Percentiles rank a stretch among this genome's conserved stretches.
Evolutionary conservation across 64 coral and sea anemone genomes (phyloP).

Genomic region (Exaiptasia diaphana): DNA sequence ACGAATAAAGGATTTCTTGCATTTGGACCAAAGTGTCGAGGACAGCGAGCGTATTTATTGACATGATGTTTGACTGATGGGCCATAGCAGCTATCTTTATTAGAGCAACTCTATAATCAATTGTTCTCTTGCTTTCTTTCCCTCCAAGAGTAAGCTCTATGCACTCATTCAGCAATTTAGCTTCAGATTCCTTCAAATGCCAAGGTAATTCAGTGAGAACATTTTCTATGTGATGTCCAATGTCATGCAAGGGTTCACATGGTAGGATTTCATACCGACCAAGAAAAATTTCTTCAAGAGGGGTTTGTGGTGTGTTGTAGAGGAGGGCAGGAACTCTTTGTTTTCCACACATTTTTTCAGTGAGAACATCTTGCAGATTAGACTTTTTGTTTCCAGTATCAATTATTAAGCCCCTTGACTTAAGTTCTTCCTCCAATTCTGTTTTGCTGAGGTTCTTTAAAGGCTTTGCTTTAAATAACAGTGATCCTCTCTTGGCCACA

Average conservation of each 20-base stretch:
- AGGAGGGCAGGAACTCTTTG: slow-evolving; percentile 12
- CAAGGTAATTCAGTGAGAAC: slow-evolving; percentile 11
- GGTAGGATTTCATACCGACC: not conserved
- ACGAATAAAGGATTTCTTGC: slow-evolving; percentile 12
- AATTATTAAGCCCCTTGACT: not conserved
- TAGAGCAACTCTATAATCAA: slow-evolving; percentile 2
- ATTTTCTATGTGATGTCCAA: slow-evolving; percentile 26
- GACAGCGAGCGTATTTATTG: not conserved
- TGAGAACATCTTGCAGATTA: not conserved
- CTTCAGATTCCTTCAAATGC: not conserved
- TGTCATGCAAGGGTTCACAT: slow-evolving; percentile 34
- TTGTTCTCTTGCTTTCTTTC: slow-evolving; percentile 47
- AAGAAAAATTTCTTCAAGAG: not conserved
- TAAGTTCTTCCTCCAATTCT: slow-evolving; percentile 9
- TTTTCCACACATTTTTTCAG: not conserved
- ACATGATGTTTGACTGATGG: not conserved
- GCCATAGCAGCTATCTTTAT: slow-evolving; percentile 10
- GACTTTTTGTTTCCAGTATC: not conserved
- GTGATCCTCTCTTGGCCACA: slow-evolving; percentile 21
- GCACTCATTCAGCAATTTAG: not conserved
- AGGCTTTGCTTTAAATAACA: slow-evolving; percentile 19
- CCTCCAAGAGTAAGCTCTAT: not conserved
- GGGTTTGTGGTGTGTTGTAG: not conserved
- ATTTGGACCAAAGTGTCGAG: slow-evolving; percentile 47
- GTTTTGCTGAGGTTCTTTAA: not conserved